Base-by-base conservation (phyloP, 2,113 vertebrate species). In the Cochlearius cochlearius region DNA sequence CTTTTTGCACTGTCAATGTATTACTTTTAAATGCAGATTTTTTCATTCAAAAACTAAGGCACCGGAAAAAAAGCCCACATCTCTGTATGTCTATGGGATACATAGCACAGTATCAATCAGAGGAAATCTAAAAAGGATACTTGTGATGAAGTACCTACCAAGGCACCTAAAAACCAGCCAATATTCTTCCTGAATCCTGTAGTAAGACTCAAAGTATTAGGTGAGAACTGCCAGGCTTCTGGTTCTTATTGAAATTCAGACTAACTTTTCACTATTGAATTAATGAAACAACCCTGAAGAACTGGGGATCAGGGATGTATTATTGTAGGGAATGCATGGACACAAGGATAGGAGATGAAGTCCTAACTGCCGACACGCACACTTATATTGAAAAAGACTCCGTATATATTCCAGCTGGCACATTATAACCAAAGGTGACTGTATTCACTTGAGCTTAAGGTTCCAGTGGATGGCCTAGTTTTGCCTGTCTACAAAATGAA, bases 381-480 rank as follows among this genome's bases (percentile, higher is more conserved):
- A 34, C 29, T 82, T 18, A 17, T 32, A 77, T 4, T 83, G 63
- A 69, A 67, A 82, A 16, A 85, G 58, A 73, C 25, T 68, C 52
- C 2, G 2, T 11, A 88, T 27, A n/a, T 53, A 84, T 81, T 86
- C 59, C 72, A 63, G 5, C 10, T 78, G n/a, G 60, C 75, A 88
- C 27, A 32, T 7, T 86, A 60, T 66, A 77, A 94, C 13, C 64
- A 68, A 90, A 86, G 77, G 66, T 91, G 63, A 89, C 75, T 73
- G 43, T 36, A 87, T 75, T 78, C 64, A 77, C 55, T 79, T 94
- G 47, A 82, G 75, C 64, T 96, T 84, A 88, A 73, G 21, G 8
- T 84, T 93, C 39, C 68, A 81, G 38, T 76, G 36, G 34, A 36
- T 91, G 92, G 82, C 84, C 92, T 88, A 91, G 36, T 95, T 97